Evolutionary conservation across 1,140 invertebrate species (phyloP).

Genomic region (Zaprionus lachaisei): DNA sequence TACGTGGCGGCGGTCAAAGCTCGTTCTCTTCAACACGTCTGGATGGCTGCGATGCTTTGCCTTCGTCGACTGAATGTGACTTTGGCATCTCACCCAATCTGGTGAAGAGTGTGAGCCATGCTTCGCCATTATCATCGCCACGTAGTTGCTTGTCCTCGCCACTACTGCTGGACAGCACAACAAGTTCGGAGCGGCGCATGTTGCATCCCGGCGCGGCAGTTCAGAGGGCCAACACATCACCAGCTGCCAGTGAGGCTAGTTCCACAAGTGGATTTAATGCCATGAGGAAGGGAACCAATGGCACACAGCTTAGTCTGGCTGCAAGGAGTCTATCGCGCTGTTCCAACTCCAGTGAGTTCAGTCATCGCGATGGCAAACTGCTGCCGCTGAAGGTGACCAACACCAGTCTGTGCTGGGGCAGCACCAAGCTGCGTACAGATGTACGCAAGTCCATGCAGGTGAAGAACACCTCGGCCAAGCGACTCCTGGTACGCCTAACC

Average conservation of each 20-base stretch:
- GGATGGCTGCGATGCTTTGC: slow-evolving; percentile 60
- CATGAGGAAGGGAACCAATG: slow-evolving; percentile 8
- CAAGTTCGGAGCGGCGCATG: slow-evolving; percentile 56
- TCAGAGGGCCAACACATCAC: slow-evolving; percentile 64
- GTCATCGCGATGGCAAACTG: slow-evolving; percentile 76
- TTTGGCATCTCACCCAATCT: slow-evolving; percentile 70
- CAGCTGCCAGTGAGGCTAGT: slow-evolving; percentile 64
- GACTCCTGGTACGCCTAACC: slow-evolving; percentile 67
- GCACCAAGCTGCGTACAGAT: slow-evolving; percentile 74
- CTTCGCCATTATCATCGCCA: slow-evolving; percentile 69
- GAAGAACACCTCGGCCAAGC: slow-evolving; percentile 76
- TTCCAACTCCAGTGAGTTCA: slow-evolving; percentile 83
- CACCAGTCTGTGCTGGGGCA: slow-evolving; percentile 77
- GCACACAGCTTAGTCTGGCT: slow-evolving; percentile 15
- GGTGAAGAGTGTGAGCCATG: slow-evolving; percentile 37
- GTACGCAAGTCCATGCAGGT: slow-evolving; percentile 76
- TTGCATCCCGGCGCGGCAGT: slow-evolving; percentile 18
- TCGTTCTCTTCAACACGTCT: slow-evolving; percentile 68
- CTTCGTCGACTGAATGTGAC: slow-evolving; percentile 61
- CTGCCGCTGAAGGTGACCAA: slow-evolving; percentile 79
- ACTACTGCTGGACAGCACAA: slow-evolving; percentile 62
- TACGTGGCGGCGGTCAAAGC: slow-evolving; percentile 34
- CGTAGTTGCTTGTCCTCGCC: slow-evolving; percentile 74
- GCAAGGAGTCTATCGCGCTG: slow-evolving; percentile 70
- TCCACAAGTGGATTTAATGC: slow-evolving; percentile 51